Evolutionary conservation across 64 coral and sea anemone genomes (phyloP), one percentile per base, ranked within the genome.

Genomic region (Porites australiensis): DNA sequence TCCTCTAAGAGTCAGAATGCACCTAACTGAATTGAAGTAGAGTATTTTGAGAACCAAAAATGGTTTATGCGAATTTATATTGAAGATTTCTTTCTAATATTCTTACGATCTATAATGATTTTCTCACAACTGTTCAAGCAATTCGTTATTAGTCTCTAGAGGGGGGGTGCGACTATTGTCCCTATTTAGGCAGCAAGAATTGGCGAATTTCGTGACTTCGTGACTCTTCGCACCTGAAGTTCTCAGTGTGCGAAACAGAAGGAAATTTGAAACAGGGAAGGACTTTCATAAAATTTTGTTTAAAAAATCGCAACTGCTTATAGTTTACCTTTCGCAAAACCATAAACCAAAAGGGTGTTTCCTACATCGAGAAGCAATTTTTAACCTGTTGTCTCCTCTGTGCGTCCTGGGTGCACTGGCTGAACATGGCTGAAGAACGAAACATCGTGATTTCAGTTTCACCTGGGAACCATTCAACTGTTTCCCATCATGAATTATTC

Each of bases 101-200:
- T 19, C 21, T 21, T 50, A 3, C 79, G 94, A 96, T 96, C 66
- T 77, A 73, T 2, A 70, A 3, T 5, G 19, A 43, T 79, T 62
- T 96, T 96, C 95, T 96, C 84, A 23, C 70, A 89, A 93, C 79
- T 0, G 60, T 4, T 2, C 19, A 60, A 15, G 18, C 52, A 18
- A 92, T 84, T 86, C 27, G 72, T 87, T 63, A 90, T 96, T 89
- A 50, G 65, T 53, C 55, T 18, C 52, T 96, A 96, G 95, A 96
- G 95, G 95, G 94, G 27, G 95, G 95, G 95, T 86, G 70, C 63
- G 12, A 55, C 51, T 62, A 96, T 79, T 96, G 95, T 82, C 75
- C 52, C 10, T 2, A 55, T 21, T 57, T 12, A 54, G n/a, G 73
- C 44, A 9, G 18, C 8, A 4, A 8, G 18, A 16, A 64, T 16